phyloP scores from a whole-genome alignment of 2,888 invertebrate species.

The Agrochola litura region DNA sequence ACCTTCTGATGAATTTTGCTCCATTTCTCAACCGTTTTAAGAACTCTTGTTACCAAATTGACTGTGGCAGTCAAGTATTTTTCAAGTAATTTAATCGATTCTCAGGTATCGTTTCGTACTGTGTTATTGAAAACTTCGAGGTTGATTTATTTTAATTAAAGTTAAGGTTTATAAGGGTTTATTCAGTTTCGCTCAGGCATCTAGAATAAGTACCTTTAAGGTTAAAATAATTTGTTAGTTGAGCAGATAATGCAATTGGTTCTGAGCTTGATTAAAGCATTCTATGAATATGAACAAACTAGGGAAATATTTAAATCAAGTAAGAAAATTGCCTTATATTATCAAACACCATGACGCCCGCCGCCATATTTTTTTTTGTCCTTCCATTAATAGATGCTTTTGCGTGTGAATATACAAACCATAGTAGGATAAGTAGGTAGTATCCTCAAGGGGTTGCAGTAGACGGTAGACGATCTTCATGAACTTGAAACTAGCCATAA shows the following conservation, averaged over 20 bases:
- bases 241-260: background rate
- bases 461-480: conserved; percentile 12
- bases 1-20: conserved; percentile 62
- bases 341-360: background rate
- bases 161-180: conserved; percentile 16
- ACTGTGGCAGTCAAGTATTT: conserved; percentile 75
- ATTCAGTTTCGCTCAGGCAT: conserved; percentile 9
- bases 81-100: conserved; percentile 74
- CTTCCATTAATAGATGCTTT: background rate
- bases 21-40: conserved; percentile 57
- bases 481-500: conserved; percentile 42
- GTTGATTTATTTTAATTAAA: conserved; percentile 50
- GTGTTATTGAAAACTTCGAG: conserved; percentile 45
- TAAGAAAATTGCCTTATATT: background rate
- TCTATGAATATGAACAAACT: background rate
- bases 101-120: conserved; percentile 49
- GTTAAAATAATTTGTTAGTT: background rate
- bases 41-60: conserved; percentile 58
- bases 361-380: background rate
- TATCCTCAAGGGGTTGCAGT: conserved; percentile 3
- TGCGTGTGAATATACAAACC: conserved; percentile 4
- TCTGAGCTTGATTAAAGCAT: background rate
- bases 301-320: background rate
- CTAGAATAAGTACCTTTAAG: conserved; percentile 4
- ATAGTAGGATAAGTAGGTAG: background rate